phyloP scores from a whole-genome alignment of 2,797 vertebrate genomes.

The Melanotaenia pygmaea region DNA sequence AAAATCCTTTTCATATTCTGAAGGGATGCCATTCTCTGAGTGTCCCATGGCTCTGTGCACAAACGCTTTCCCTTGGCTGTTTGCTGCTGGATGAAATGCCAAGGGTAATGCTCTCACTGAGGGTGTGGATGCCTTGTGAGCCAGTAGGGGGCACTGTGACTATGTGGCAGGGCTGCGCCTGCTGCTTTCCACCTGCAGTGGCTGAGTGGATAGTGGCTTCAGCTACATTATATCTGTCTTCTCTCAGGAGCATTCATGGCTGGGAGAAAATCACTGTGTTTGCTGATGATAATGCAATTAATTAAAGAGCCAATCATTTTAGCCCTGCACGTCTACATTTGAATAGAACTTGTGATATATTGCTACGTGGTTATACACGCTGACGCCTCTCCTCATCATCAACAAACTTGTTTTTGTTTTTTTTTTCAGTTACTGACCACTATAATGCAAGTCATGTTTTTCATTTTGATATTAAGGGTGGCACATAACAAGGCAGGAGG shows the following conservation, averaged over 20 bases:
- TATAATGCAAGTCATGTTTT: constrained; percentile 56
- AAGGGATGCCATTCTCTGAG: constrained; percentile 66
- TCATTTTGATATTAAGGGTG: constrained; percentile 53
- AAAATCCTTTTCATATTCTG: constrained; percentile 69
- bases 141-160: constrained; percentile 80
- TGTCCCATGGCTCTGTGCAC: constrained; percentile 68
- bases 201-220: constrained; percentile 58
- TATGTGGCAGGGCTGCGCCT: constrained; percentile 61
- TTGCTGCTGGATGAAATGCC: constrained; percentile 58
- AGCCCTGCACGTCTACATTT: constrained; percentile 68
- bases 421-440: constrained; percentile 40
- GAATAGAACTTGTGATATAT: constrained; percentile 72
- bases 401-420: constrained; percentile 50
- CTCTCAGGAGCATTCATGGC: constrained; percentile 77
- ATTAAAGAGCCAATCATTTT: constrained; percentile 82
- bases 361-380: constrained; percentile 54
- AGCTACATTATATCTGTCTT: constrained; percentile 75
- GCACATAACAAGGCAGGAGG: constrained; percentile 29
- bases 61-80: constrained; percentile 60
- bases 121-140: background rate
- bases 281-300: constrained; percentile 83
- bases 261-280: constrained; percentile 79
- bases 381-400: constrained; percentile 55
- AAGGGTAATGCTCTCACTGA: constrained; percentile 41
- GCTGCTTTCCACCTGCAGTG: constrained; percentile 69